Evolutionary conservation across 2,888 invertebrate species (phyloP).

Genomic region (Eueremaeus valkanovi): DNA sequence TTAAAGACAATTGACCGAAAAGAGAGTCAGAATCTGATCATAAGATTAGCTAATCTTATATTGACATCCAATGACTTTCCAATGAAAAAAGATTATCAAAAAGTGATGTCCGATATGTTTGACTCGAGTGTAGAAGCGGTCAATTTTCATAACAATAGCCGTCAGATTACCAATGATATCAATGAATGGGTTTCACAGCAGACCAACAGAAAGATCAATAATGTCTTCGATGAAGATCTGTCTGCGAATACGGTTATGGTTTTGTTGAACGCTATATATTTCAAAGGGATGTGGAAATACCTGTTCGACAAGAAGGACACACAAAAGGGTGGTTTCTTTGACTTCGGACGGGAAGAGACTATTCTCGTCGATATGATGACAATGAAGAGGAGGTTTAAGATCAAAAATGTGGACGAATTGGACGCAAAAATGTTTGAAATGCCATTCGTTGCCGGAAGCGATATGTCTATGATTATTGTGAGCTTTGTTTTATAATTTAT

Average conservation of each 20-base stretch:
- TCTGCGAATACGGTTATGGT: not conserved
- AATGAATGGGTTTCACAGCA: conserved; percentile 42
- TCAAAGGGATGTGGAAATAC: conserved; percentile 53
- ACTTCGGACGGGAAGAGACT: not conserved
- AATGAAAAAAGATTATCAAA: not conserved
- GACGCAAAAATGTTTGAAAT: not conserved
- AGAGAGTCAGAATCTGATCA: not conserved
- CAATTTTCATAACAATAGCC: not conserved
- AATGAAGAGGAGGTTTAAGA: not conserved
- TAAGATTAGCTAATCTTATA: not conserved
- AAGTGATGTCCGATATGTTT: not conserved
- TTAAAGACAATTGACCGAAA: not conserved
- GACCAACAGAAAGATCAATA: conserved; percentile 42
- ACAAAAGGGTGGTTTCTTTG: not conserved
- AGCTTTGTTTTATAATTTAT: not conserved
- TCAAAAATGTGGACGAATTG: not conserved
- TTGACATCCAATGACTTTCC: not conserved
- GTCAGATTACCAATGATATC: conserved; percentile 22
- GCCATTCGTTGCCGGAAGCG: not conserved
- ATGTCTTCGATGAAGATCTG: conserved; percentile 30
- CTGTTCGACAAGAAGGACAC: conserved; percentile 51
- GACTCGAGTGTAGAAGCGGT: not conserved
- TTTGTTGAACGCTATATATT: conserved; percentile 4
- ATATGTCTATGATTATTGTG: conserved; percentile 18
- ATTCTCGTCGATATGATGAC: conserved; percentile 14